These are phyloP conservation scores for Xiphydria camelus DNA, from an alignment of 2,888 invertebrate genomes.

Conservation along the genomic window DNA sequence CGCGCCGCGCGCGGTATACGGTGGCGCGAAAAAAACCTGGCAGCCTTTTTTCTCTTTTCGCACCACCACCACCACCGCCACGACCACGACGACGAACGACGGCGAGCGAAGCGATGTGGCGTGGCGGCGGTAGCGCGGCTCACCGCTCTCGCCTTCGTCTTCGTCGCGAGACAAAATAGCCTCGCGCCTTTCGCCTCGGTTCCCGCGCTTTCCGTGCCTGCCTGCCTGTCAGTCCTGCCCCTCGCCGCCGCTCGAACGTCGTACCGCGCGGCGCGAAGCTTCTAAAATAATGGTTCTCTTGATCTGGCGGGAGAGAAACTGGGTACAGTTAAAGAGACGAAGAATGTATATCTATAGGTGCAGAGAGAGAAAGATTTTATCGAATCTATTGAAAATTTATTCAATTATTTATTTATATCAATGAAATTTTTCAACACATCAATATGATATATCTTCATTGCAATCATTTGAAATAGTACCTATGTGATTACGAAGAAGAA, in stretches of 20 bases:
- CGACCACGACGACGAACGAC: slow-evolving; percentile 2
- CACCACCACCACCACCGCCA: neutral
- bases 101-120: neutral
- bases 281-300: slow-evolving; percentile 40
- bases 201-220: slow-evolving; percentile 1
- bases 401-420: too few species aligned
- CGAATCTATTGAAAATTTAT: too few species aligned
- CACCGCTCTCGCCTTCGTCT: too few species aligned
- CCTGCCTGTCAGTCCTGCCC: neutral
- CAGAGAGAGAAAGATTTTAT: too few species aligned
- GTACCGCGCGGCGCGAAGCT: too few species aligned
- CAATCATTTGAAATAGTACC: too few species aligned
- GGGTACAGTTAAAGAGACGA: too few species aligned
- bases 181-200: slow-evolving; percentile 27
- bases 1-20: slow-evolving; percentile 19
- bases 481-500: too few species aligned
- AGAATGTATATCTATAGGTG: too few species aligned
- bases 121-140: neutral
- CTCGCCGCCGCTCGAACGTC: slow-evolving; percentile 1
- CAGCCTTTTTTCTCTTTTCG: neutral
- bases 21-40: slow-evolving; percentile 5
- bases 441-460: too few species aligned
- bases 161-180: slow-evolving; percentile 35
- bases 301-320: slow-evolving; percentile 22
- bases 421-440: too few species aligned